Base-by-base conservation (phyloP, 2,113 vertebrate species). In the Origma solitaria region DNA sequence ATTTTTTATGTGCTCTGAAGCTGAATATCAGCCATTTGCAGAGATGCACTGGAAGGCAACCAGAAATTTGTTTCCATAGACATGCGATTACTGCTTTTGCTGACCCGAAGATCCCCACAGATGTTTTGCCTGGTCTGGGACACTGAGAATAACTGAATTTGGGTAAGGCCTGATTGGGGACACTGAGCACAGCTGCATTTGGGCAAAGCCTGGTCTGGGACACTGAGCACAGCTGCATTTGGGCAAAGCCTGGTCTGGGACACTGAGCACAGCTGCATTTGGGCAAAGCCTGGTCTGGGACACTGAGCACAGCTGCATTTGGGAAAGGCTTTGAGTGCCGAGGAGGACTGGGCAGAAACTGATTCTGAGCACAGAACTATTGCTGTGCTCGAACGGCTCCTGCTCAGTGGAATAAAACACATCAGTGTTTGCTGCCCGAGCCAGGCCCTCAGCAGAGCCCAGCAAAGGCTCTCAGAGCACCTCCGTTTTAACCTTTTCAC, bases 1-100 rank as follows among this genome's bases (percentile, higher is more conserved):
- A 97, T 98, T 97, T 98, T 98, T 98, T 98, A 98, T 97, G 91
- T 83, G 90, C 91, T 95, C 82, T 81, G 96, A 95, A 96, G 92
- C 97, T 91, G 94, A 95, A 28, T 93, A 94, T 94, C 61, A 72
- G 85, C 89, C 75, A 81, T 96, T 97, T 84, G 58, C 61, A 96
- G 90, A 91, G 94, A 94, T 38, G 45, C 73, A 61, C 70, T 93
- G 80, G 79, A 92, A 86, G 77, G 86, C 94, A 83, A 86, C 73
- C 82, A 95, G 96, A 78, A 88, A 88, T 35, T 82, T 69, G 54
- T 86, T 66, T 85, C 60, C 25, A 51, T 3, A 58, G 56, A 73
- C 75, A 15, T n/a, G 22, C 18, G 8, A 75, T 51, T 83, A 38
- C 44, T 56, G 13, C 53, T 58, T 50, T 21, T 82, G 49, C 54